Percentiles rank a stretch among this genome's conserved stretches.
These are phyloP conservation scores for Pomphorhynchus laevis DNA, from an alignment of 1,140 invertebrate species.

Conservation along the genomic window DNA sequence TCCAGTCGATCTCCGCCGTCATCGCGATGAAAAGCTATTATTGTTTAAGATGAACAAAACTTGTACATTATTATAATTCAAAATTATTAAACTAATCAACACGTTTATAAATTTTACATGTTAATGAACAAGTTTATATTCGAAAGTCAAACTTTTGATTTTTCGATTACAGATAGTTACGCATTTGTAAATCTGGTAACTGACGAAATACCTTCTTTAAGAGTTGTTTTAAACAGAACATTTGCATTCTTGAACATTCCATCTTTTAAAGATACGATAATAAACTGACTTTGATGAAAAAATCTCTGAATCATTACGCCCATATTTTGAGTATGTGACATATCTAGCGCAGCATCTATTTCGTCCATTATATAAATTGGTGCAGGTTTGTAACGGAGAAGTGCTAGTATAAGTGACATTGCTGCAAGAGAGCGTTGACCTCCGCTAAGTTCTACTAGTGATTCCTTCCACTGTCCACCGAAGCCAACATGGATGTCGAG, in stretches of 20 bases:
- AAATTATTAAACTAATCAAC: no score
- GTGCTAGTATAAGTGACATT: constrained; percentile 63
- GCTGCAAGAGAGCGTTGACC: constrained; percentile 81
- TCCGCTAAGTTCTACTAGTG: constrained; percentile 61
- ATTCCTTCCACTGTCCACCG: constrained; percentile 74
- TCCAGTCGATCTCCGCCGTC: no score
- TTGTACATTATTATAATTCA: no score
- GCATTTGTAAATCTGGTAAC: constrained; percentile 27
- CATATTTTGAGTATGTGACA: constrained; percentile 94
- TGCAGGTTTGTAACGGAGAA: constrained; percentile 80
- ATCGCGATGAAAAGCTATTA: no score
- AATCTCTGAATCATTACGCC: constrained; percentile 66
- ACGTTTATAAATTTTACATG: no score
- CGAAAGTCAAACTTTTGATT: no score
- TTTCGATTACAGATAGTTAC: no score
- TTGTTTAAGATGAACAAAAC: no score
- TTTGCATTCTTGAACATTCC: constrained; percentile 99
- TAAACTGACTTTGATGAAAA: constrained; percentile 53
- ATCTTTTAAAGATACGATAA: constrained; percentile 88
- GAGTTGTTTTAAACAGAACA: constrained; percentile 66
- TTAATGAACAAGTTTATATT: no score
- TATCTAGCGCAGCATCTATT: constrained; percentile 82
- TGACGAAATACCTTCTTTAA: constrained; percentile 67
- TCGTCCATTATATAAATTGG: constrained; percentile 94
- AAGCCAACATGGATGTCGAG: constrained; percentile 67